A percentile compares a stretch with the other conserved stretches of the same genome.
These are phyloP conservation scores for Amphipyra tragopoginis DNA, from an alignment of 2,888 invertebrate species.

Conservation along the genomic window DNA sequence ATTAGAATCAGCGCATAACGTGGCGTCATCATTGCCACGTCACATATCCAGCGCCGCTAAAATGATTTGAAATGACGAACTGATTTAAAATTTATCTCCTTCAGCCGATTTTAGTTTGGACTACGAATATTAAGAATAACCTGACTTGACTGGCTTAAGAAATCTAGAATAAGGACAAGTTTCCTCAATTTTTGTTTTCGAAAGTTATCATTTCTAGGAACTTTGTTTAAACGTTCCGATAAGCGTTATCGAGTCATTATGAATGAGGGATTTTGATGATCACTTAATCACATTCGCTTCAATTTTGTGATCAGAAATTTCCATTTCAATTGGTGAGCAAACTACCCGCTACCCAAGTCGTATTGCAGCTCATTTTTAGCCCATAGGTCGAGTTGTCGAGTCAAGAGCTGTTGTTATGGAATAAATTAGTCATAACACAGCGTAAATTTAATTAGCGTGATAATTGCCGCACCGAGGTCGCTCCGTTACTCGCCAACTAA, in stretches of 20 bases:
- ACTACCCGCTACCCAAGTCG: background rate
- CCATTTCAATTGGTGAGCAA: too few species aligned
- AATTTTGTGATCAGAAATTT: too few species aligned
- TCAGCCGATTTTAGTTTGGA: background rate
- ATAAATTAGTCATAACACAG: slow-evolving; percentile 85
- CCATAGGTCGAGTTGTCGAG: slow-evolving; percentile 44
- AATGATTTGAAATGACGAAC: slow-evolving; percentile 41
- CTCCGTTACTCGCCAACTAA: slow-evolving; percentile 63
- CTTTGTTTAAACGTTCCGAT: too few species aligned
- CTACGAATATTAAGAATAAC: too few species aligned
- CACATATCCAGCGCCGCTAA: slow-evolving; percentile 54
- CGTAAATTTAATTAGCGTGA: slow-evolving; percentile 83
- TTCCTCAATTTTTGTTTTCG: too few species aligned
- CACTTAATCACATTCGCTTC: too few species aligned
- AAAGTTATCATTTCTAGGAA: too few species aligned
- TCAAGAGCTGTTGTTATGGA: slow-evolving; percentile 72
- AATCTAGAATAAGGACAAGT: too few species aligned
- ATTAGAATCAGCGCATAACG: slow-evolving; percentile 76
- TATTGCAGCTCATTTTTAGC: slow-evolving; percentile 53
- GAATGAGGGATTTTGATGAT: too few species aligned
- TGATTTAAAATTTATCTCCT: background rate
- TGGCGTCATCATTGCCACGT: slow-evolving; percentile 67
- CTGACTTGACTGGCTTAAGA: too few species aligned
- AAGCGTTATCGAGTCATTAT: too few species aligned
- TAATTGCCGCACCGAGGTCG: slow-evolving; percentile 72